Base-by-base conservation (phyloP, 1,140 invertebrate species). In the Eumeta japonica region DNA sequence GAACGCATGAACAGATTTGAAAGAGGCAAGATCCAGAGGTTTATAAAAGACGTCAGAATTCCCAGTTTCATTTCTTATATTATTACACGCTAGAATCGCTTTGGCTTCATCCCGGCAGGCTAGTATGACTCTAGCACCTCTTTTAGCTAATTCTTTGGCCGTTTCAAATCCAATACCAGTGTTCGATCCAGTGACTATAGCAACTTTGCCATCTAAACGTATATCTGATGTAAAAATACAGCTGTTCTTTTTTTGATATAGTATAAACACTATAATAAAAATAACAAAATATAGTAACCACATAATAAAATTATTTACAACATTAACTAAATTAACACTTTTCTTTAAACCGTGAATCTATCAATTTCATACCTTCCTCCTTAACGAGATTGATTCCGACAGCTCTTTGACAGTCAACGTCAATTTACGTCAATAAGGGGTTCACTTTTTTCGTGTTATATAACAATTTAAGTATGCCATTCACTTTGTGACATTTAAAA, bases 101-200 rank as follows among this genome's bases (percentile, higher is more conserved):
- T 52, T 57, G n/a, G 75, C 49, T 46, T 86, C 61, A 71, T 92
- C 81, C 43, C 90, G 68, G 63, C 92, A 94, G 5, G 89, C 90
- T 74, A 94, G 80, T 19, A 92, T 83, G 14, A 94, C 82, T 53
- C 79, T 83, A 3, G 88, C 92, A 10, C 85, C 81, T 42, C 84
- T 1, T 86, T 88, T 41, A 89, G 67, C 44, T 19, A 52, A 42
- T 86, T 85, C 83, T 35, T 72, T 58, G 0, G 83, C 86, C 10
- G 87, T 85, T 62, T 89, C 88, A 71, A 85, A 88, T 4, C 92
- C 92, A 49, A 96, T 91, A 10, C 92, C 88, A 28, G 81, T 81
- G 59, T 87, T 89, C 2, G 82, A 83, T 10, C 88, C 88, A 9
- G 88, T 90, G 2, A 90, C 79, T n/a, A 90, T 79, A 10, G 83